Evolutionary conservation across 35 echinoderm and acorn worm genomes (phyloP).

Genomic region (Anneissia japonica): DNA sequence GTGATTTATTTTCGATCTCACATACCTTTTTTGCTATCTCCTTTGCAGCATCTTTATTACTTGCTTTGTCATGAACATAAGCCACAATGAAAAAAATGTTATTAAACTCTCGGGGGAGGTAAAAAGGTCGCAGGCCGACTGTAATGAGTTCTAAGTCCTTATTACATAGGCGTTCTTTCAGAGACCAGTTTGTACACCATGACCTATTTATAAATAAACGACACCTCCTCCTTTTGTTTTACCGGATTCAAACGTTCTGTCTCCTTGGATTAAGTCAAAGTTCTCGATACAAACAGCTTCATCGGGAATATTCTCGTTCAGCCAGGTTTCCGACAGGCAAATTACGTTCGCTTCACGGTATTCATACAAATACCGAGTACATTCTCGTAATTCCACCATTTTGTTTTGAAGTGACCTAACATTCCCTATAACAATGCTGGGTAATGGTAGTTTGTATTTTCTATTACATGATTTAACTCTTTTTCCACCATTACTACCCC

Average conservation of each 20-base stretch:
- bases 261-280: not conserved
- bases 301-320: slow-evolving; percentile 13
- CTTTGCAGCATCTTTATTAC: not conserved
- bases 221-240: slow-evolving; percentile 7
- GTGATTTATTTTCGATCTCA: not conserved
- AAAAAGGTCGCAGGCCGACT: slow-evolving; percentile 40
- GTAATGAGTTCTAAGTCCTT: slow-evolving; percentile 24
- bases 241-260: not conserved
- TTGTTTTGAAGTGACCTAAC: too few relatives aligned
- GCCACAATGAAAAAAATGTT: slow-evolving; percentile 11
- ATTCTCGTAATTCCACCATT: not conserved
- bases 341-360: not conserved
- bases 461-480: too few relatives aligned
- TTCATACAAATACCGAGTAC: not conserved
- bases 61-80: not conserved
- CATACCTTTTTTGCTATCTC: not conserved
- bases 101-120: slow-evolving; percentile 28
- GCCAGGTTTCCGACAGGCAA: slow-evolving; percentile 21
- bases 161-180: slow-evolving; percentile 16
- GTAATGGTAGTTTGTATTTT: too few relatives aligned
- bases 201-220: slow-evolving; percentile 40
- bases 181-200: slow-evolving; percentile 37
- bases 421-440: too few relatives aligned
- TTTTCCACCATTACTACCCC: too few relatives aligned
- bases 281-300: not conserved